Conservation (phyloP, 2,113 vertebrate species). For the Lepidothrix coronata region DNA sequence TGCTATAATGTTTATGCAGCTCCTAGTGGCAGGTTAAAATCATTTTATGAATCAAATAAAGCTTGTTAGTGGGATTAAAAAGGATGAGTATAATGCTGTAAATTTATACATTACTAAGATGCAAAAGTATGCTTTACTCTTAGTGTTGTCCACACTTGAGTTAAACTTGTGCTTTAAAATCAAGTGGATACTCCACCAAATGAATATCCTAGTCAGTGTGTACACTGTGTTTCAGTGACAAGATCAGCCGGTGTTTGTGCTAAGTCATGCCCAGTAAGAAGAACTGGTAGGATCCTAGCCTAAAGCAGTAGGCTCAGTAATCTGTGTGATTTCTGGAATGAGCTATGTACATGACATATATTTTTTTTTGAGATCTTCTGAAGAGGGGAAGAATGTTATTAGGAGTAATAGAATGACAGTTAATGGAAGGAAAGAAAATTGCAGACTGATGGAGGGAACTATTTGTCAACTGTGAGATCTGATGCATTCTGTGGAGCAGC, state of each 20-base stretch:
- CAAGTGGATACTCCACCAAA: neutral
- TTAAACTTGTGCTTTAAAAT: neutral
- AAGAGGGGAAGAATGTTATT: neutral
- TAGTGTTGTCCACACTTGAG: neutral
- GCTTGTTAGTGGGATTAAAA: neutral
- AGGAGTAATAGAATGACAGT: neutral
- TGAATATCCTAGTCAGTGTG: neutral
- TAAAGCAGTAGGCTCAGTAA: neutral
- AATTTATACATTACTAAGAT: neutral
- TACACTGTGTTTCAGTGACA: neutral
- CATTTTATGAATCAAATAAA: neutral
- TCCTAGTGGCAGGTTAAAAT: neutral
- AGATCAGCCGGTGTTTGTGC: neutral
- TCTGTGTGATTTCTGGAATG: neutral
- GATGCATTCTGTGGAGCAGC: neutral
- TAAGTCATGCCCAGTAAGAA: neutral
- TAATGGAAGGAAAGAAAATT: slow-evolving; percentile 4
- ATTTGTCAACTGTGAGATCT: slow-evolving; percentile 4
- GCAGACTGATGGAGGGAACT: neutral
- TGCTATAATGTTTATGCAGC: neutral
- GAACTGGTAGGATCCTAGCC: neutral
- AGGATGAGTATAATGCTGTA: neutral
- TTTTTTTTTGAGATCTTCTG: neutral
- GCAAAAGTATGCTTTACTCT: neutral
- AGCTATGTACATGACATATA: neutral